phyloP scores from a whole-genome alignment of 2,888 invertebrate species.

The Ommatoiulus sabulosus region DNA sequence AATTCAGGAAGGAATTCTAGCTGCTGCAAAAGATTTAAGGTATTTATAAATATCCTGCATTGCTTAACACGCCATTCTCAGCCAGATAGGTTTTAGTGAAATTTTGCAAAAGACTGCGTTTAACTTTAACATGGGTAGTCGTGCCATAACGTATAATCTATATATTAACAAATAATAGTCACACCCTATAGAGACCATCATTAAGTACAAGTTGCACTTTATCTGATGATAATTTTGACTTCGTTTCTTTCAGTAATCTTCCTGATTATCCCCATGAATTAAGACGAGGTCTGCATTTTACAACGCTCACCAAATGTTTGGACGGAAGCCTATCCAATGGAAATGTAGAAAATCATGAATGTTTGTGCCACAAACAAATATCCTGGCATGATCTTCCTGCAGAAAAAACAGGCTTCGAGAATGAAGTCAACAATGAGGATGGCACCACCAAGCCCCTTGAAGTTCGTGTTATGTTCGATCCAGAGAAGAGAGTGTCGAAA shows the following conservation, averaged over 20 bases:
- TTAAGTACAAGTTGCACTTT: too few relatives aligned
- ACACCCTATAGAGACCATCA: too few relatives aligned
- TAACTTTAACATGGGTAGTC: too few relatives aligned
- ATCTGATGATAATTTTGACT: background rate
- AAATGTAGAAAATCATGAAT: conserved; percentile 55
- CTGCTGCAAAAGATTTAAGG: conserved; percentile 75
- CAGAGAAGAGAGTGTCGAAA: conserved; percentile 56
- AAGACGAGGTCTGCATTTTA: conserved; percentile 7
- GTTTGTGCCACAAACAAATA: conserved; percentile 55
- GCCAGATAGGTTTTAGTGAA: too few relatives aligned
- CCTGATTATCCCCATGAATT: conserved; percentile 54
- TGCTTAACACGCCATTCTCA: too few relatives aligned
- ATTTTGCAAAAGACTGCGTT: background rate
- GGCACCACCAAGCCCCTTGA: conserved; percentile 59
- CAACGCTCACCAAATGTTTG: conserved; percentile 59
- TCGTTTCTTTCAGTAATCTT: conserved; percentile 47
- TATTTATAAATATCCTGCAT: conserved; percentile 53
- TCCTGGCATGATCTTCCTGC: conserved; percentile 50
- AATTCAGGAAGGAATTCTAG: conserved; percentile 76
- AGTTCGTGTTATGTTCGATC: conserved; percentile 60
- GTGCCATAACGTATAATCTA: too few relatives aligned
- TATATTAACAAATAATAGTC: too few relatives aligned
- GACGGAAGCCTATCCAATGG: conserved; percentile 55
- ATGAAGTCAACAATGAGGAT: conserved; percentile 52
- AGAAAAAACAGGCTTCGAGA: conserved; percentile 52